Conservation (phyloP, 2,113 vertebrate genomes). For the Arenaria interpres region DNA sequence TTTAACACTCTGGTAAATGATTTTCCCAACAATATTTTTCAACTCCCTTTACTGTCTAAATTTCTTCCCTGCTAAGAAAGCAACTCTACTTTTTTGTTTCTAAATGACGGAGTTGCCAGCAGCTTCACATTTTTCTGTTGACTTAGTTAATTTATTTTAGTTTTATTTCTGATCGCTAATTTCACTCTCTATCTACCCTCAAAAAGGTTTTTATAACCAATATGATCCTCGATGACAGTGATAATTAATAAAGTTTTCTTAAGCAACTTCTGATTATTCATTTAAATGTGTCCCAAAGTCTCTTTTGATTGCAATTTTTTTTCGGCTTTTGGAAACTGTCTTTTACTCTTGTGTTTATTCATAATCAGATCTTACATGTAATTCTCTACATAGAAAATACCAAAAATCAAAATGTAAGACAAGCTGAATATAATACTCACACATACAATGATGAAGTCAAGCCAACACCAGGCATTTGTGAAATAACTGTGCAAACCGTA, state of each 20-base stretch:
- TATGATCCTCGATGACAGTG: neutral
- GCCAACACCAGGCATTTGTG: conserved; percentile 95
- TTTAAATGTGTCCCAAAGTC: neutral
- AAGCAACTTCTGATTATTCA: neutral
- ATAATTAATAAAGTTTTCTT: neutral
- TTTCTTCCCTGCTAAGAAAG: neutral
- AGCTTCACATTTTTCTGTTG: neutral
- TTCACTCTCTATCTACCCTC: neutral
- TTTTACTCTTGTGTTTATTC: neutral
- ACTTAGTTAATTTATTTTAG: neutral
- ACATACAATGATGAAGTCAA: conserved; percentile 92
- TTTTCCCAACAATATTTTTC: neutral
- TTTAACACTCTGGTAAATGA: neutral
- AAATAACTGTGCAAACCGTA: conserved; percentile 95
- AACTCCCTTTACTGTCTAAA: neutral
- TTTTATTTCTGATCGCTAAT: neutral
- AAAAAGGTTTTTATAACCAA: neutral
- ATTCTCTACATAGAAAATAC: neutral
- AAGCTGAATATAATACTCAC: conserved; percentile 69
- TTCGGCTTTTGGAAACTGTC: neutral
- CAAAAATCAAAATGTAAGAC: neutral
- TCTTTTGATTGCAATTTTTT: neutral
- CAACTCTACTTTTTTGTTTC: neutral
- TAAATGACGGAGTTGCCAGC: neutral
- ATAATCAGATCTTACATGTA: neutral